Base-by-base conservation (phyloP, 2,888 invertebrate species). In the Zelleria hepariella region DNA sequence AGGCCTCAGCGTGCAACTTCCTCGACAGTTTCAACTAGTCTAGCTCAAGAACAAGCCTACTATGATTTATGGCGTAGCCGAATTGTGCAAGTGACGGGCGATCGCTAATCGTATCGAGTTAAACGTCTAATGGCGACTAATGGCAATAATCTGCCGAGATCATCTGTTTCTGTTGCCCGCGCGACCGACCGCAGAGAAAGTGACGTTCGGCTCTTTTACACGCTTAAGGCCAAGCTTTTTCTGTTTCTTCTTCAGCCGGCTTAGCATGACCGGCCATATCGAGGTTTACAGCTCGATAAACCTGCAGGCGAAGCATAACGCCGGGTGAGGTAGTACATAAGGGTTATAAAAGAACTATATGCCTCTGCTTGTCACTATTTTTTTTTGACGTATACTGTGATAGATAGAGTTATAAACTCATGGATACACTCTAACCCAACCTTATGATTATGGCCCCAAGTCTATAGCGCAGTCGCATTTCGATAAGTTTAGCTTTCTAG, bases 101-200 rank as follows among this genome's bases (percentile, higher is more conserved):
- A 74, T 32, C 67, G 73, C 81, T 80, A 82, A 83, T 86, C 82
- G 24, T 84, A 85, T 83, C 84, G 77, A 83, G 86, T 82, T 82
- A 85, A 83, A 85, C 77, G 76, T 78, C 80, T 86, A 87, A 87
- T 87, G 86, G 86, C 75, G 32, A 78, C 80, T 86, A 87, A 87
- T 87, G 86, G 86, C 78, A 80, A 82, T 85, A 77, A 86, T 86
- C 61, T 18, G 52, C 32, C 74, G 77, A 79, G 80, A 78, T 70
- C 80, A 86, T 87, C 86, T 77, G 79, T 80, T 73, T 77, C 77
- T 68, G 70, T 72, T 76, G 70, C 71, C 75, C 76, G 32, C 74
- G 72, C 77, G 72, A 70, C 70, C 63, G 68, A 61, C 58, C 58
- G 61, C 61, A 70, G 84, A 80, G 86, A 86, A 85, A 86, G 86